Evolutionary conservation across 92 coral and sea anemone species (phyloP).

Genomic region (Galaxea fascicularis): DNA sequence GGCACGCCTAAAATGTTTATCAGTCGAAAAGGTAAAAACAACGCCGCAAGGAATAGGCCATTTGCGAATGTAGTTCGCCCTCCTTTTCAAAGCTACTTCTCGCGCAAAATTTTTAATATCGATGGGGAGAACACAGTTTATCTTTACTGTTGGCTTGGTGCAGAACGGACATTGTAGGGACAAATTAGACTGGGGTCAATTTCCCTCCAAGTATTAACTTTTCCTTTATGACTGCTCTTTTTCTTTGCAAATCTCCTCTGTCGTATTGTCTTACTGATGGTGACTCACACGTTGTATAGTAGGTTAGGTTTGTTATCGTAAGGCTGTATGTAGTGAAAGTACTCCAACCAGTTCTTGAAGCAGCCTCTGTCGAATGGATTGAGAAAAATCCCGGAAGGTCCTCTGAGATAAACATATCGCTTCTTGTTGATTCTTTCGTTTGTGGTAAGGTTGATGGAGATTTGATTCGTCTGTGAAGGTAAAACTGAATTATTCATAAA

Average conservation of each 20-base stretch:
- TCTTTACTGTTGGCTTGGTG: too few species aligned
- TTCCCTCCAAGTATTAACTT: too few species aligned
- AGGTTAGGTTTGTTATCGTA: slow-evolving; percentile 77
- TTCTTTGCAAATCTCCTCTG: slow-evolving; percentile 71
- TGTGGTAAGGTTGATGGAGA: slow-evolving; percentile 84
- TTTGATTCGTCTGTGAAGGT: slow-evolving; percentile 74
- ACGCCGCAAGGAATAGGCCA: too few species aligned
- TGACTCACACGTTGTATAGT: slow-evolving; percentile 69
- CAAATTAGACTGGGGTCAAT: too few species aligned
- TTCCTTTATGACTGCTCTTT: too few species aligned
- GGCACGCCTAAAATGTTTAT: not conserved
- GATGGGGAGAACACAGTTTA: too few species aligned
- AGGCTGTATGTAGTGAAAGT: slow-evolving; percentile 83
- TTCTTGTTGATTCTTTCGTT: slow-evolving; percentile 94
- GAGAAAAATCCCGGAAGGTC: slow-evolving; percentile 83
- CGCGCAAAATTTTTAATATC: too few species aligned
- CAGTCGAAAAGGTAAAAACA: not conserved
- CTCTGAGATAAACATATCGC: slow-evolving; percentile 84
- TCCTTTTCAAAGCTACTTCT: too few species aligned
- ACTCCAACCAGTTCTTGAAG: slow-evolving; percentile 89
- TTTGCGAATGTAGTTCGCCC: too few species aligned
- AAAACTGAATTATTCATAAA: too few species aligned
- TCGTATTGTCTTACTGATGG: not conserved
- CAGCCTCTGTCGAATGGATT: slow-evolving; percentile 96
- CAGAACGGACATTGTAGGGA: too few species aligned